Base-by-base conservation (phyloP, 1,140 invertebrate genomes). In the Aphelinus atriplicis region DNA sequence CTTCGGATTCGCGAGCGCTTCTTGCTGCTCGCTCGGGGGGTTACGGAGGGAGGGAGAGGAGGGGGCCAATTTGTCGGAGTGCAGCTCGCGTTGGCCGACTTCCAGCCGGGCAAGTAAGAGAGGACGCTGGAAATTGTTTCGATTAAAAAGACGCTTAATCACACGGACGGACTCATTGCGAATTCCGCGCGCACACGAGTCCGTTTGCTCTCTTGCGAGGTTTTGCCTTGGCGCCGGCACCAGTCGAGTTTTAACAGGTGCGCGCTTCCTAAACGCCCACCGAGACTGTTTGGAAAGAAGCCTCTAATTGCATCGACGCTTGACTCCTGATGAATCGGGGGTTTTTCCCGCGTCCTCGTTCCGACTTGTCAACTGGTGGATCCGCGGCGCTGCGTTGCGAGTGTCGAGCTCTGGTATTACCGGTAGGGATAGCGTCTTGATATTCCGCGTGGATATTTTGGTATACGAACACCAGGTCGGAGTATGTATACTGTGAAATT, bases 61-160 rank as follows among this genome's bases (percentile, higher is more conserved):
- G 63, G 46, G 45, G 61, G 71, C 62, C 71, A 73, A 73, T 73
- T 73, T 73, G 57, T 64, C 73, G 66, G 66, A 69, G 53, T 69
- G 57, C 65, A 67, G 51, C 45, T 53, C 53, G 46, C 62, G 47
- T 75, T 75, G 73, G 73, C 73, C 60, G 53, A 69, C 50, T 64
- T 75, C 66, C 73, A 75, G 60, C 26, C 45, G 26, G 2, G 9
- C 57, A 53, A 26, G 51, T 62, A 43, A 72, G 51, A 55, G 56
- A 72, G 53, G 60, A 43, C 46, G 5, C 58, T 65, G 10, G 53
- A 69, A 75, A 75, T 75, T 75, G 60, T 75, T 69, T 75, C 66
- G 65, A 75, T 69, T 63, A 69, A 75, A 69, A 69, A 75, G 64
- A 68, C 65, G 57, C 56, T 68, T 67, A 56, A 73, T 73, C 72